Percentiles rank a stretch among this genome's conserved stretches.
Evolutionary conservation across 2,888 invertebrate genomes (phyloP).

Genomic region (Polylopha cassiicola): DNA sequence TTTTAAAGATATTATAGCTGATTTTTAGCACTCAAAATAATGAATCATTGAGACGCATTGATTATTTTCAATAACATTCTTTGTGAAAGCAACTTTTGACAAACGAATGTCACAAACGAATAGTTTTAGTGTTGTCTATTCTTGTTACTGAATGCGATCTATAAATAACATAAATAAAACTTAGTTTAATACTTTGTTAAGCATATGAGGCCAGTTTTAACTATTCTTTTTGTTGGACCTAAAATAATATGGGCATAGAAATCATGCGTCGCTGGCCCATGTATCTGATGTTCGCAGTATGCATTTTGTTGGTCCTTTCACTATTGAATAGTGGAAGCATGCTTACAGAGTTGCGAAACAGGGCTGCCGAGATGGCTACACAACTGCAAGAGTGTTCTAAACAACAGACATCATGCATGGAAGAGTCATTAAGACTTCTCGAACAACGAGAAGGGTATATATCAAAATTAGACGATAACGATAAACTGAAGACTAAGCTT

Average conservation of each 20-base stretch:
- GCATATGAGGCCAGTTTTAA: no score
- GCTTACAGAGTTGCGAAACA: constrained; percentile 60
- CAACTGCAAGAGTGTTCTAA: constrained; percentile 66
- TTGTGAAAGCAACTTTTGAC: neutral
- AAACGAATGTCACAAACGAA: neutral
- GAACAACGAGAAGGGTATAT: constrained; percentile 60
- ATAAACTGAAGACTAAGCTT: constrained; percentile 52
- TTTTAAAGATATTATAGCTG: no score
- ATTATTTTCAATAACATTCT: neutral
- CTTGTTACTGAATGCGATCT: neutral
- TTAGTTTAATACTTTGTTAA: constrained; percentile 4
- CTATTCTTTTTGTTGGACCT: no score
- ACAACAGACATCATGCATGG: constrained; percentile 62
- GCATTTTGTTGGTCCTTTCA: constrained; percentile 65
- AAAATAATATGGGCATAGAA: constrained; percentile 64
- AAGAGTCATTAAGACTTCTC: constrained; percentile 57
- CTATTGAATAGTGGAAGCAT: constrained; percentile 69
- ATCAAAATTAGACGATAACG: constrained; percentile 54
- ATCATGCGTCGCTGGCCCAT: constrained; percentile 74
- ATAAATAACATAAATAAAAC: constrained; percentile 12
- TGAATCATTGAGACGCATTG: neutral
- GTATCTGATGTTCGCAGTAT: constrained; percentile 64
- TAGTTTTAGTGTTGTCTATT: no score
- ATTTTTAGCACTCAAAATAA: no score
- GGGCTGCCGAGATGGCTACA: constrained; percentile 50